Base-by-base conservation (phyloP, 2,113 vertebrate species). In the Colinus virginianus region DNA sequence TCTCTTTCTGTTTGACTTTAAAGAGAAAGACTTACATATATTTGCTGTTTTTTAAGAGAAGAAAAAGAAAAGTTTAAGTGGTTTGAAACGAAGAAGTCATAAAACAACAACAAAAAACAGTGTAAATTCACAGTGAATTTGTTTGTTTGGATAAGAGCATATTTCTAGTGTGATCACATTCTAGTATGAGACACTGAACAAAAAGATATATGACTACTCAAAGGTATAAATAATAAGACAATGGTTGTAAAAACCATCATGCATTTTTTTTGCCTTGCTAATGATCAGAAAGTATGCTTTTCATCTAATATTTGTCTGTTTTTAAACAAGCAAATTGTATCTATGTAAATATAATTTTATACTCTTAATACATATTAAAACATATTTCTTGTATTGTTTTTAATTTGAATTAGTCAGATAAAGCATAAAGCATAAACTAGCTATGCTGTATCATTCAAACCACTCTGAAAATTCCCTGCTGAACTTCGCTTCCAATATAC, bases 1-100 rank as follows among this genome's bases (percentile, higher is more conserved):
- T 93, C 80, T 94, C 82, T 91, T 80, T 93, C 83, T 96, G 38
- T 88, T 94, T 86, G 51, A 42, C 42, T 97, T 96, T 96, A 86
- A 95, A 97, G 95, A 61, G 67, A 92, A 42, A 14, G 22, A 70
- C 61, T 30, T 66, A 48, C 20, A 75, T 89, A 95, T 64, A 70
- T 90, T 42, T 94, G 17, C 49, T 88, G 34, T 11, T 91, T 96
- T 78, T 67, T 80, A 38, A 20, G 6, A 61, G 72, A 88, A 90
- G 16, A 42, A 6, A 3, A 30, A 59, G 87, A 51, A 53, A 87
- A 68, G 12, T 59, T 51, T 43, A 93, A 96, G 75, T 87, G 80
- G 48, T 83, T 81, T 93, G 78, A 91, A 93, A 74, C 49, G 91
- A 11, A 89, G 32, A 40, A 90, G 62, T 78, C 71, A 81, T 80